Evolutionary conservation across 2,888 invertebrate genomes (phyloP), one percentile per base, ranked within the genome.

Genomic region (Yponomeuta sedellus): DNA sequence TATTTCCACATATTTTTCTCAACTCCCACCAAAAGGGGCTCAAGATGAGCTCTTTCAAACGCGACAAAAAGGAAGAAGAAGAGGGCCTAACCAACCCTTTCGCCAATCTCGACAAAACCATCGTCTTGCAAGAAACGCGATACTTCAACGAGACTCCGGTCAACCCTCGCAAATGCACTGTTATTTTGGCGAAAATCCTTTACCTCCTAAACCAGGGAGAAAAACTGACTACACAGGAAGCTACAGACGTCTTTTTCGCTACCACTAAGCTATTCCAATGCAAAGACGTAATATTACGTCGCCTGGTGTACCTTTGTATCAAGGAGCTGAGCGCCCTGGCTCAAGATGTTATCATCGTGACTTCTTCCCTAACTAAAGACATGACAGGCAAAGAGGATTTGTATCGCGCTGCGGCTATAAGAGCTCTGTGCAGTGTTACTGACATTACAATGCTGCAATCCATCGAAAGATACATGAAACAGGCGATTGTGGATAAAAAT

Each of bases 311-410:
- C 80, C 91, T 99, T 66, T 98, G 98, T 56, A 97, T 97, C 66
- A 97, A 99, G 81, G 99, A 99, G 79, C 88, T 99, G 74, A 97
- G 98, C 76, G 94, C 94, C 0, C 92, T 98, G 66, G 98, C 99
- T 0, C 98, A 99, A 80, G 99, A 99, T 94, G 99, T 99, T 5
- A 99, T 99, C 72, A 99, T 99, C 75, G 99, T 99, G 0, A 99
- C 99, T 1, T 97, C 96, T 67, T 98, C 98, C 70, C 88, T 99
- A 71, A 99, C 99, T 1, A 99, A 99, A 86, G 99, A 99, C 79
- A 99, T 99, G 99, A 99, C 98, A 11, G 98, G 97, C 0, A 95
- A 97, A 81, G 98, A 98, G 81, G 98, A 98, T 86, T 88, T 97
- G 70, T 98, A 97, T 83, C 73, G 91, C 68, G 98, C 99, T 0